These are phyloP conservation scores for Cantharis nigra DNA, from an alignment of 2,888 invertebrate genomes.

Conservation along the genomic window DNA sequence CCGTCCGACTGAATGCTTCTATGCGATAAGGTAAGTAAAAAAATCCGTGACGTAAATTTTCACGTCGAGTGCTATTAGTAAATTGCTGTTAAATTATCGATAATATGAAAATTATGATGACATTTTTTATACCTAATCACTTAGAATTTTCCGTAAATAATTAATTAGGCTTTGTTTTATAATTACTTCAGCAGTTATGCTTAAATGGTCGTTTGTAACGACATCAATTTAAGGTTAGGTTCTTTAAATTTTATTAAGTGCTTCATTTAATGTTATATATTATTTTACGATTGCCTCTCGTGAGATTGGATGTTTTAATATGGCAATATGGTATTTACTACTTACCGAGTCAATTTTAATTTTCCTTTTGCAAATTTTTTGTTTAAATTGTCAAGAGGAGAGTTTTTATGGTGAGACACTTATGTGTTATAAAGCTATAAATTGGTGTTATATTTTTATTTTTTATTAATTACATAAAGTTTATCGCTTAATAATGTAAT, in stretches of 20 bases:
- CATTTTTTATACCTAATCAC: neutral
- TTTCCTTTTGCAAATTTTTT: neutral
- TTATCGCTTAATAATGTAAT: neutral
- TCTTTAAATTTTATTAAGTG: slow-evolving; percentile 1
- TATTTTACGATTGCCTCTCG: neutral
- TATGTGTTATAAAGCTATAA: neutral
- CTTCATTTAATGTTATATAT: neutral
- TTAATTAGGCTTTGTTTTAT: neutral
- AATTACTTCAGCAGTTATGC: neutral
- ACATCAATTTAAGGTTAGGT: slow-evolving; percentile 1
- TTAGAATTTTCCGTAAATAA: neutral
- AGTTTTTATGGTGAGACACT: neutral
- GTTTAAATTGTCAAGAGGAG: neutral
- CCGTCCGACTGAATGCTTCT: neutral
- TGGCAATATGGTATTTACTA: neutral
- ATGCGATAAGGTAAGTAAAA: neutral
- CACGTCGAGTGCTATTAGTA: neutral
- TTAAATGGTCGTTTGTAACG: slow-evolving; percentile 1
- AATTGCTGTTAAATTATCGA: neutral
- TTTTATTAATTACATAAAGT: neutral
- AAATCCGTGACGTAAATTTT: neutral
- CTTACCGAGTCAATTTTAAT: neutral
- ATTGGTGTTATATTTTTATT: neutral
- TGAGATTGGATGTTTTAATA: neutral
- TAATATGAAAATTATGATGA: neutral